Evolutionary conservation across 2,113 vertebrate genomes (phyloP).

Genomic region (Bubalus kerabau): DNA sequence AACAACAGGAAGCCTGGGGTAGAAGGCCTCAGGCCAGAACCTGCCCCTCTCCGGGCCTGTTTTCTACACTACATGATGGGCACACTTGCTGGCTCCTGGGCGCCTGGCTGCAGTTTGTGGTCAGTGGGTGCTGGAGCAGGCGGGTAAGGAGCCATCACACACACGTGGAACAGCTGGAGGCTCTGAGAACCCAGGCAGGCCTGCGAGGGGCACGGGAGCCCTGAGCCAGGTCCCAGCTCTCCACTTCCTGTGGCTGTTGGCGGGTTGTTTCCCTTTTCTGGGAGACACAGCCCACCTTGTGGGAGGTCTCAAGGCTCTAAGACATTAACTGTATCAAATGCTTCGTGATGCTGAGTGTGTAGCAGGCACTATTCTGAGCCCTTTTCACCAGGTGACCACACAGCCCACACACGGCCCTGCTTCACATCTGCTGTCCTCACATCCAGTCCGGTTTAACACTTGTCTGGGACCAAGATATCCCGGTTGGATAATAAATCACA

Average conservation of each 20-base stretch:
- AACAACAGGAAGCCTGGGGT: neutral
- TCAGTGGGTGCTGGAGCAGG: neutral
- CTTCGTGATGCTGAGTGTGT: too few species aligned
- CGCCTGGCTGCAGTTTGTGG: neutral
- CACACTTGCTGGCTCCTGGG: neutral
- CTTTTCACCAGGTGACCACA: neutral
- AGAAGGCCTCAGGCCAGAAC: neutral
- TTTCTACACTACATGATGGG: neutral
- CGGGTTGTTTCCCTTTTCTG: neutral
- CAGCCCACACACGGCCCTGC: rapidly evolving
- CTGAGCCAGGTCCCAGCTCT: neutral
- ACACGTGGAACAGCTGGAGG: rapidly evolving
- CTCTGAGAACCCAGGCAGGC: neutral
- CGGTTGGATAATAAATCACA: neutral
- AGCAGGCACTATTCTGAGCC: neutral
- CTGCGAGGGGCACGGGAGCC: neutral
- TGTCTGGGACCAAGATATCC: neutral
- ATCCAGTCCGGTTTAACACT: neutral
- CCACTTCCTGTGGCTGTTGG: too few species aligned
- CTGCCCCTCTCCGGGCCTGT: neutral
- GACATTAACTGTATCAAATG: neutral
- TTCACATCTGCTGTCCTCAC: rapidly evolving
- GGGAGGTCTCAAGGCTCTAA: neutral
- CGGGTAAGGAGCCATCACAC: neutral
- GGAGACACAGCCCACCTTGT: neutral